Conservation (phyloP, 2,797 vertebrate genomes). For the Aphelocoma californica region DNA sequence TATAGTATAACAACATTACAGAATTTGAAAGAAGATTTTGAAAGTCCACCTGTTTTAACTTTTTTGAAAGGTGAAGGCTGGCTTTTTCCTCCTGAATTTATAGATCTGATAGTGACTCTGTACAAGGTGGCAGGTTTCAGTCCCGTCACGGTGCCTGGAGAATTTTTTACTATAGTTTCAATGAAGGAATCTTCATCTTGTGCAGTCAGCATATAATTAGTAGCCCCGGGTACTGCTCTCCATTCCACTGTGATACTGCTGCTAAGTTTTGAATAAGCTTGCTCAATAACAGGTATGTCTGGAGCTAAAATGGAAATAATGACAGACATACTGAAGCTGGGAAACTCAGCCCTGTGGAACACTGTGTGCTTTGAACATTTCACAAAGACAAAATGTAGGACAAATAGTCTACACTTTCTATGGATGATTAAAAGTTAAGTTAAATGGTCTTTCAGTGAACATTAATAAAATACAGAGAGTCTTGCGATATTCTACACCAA, state of each 20-base stretch:
- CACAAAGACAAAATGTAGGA: background rate
- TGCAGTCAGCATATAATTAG: constrained; percentile 81
- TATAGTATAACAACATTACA: background rate
- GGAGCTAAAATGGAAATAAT: constrained; percentile 76
- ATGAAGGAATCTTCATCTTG: constrained; percentile 77
- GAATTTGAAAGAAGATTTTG: background rate
- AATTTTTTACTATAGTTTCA: constrained; percentile 77
- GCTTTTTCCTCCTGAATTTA: constrained; percentile 80
- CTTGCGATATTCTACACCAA: background rate
- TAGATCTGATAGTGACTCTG: constrained; percentile 82
- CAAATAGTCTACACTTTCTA: background rate
- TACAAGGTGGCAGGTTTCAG: constrained; percentile 86
- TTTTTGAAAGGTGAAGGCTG: constrained; percentile 81
- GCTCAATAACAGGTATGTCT: constrained; percentile 78
- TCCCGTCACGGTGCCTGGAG: constrained; percentile 81
- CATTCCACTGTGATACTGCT: constrained; percentile 85
- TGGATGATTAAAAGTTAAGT: background rate
- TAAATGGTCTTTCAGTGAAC: background rate
- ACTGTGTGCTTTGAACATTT: background rate
- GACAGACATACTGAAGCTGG: background rate
- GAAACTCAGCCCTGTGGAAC: background rate
- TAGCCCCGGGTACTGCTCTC: constrained; percentile 72
- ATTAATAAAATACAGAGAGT: background rate
- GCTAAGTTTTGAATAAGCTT: constrained; percentile 87
- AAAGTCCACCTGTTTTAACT: constrained; percentile 85